phyloP scores from a whole-genome alignment of 2,888 invertebrate species.

The Oligia latruncula region DNA sequence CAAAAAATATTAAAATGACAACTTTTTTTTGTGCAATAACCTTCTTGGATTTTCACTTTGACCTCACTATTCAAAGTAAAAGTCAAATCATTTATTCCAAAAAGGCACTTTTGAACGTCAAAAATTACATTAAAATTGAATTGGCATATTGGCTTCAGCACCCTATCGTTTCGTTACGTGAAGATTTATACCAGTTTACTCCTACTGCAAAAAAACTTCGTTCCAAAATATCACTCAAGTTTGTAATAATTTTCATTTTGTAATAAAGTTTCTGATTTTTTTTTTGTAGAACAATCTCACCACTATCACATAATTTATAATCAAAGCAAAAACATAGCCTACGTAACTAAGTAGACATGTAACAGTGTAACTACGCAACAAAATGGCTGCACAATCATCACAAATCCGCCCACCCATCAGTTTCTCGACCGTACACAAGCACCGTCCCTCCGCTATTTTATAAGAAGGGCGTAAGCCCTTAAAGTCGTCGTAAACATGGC shows the following conservation, averaged over 20 bases:
- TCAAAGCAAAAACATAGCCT: background rate
- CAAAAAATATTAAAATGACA: background rate
- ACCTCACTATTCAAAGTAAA: too few species aligned
- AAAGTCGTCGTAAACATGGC: constrained; percentile 69
- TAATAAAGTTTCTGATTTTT: background rate
- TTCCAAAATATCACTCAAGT: background rate
- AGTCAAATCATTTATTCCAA: too few species aligned
- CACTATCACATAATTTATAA: background rate
- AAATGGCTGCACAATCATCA: constrained; percentile 38
- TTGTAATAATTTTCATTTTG: background rate
- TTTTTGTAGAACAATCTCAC: background rate
- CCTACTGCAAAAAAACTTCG: too few species aligned
- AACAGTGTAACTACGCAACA: background rate
- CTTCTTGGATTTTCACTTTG: background rate
- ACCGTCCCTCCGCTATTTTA: constrained; percentile 56
- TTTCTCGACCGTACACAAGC: constrained; percentile 21
- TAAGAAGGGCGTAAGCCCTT: constrained; percentile 36
- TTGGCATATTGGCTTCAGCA: too few species aligned
- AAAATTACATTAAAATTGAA: too few species aligned
- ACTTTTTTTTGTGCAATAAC: background rate
- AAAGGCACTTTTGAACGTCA: too few species aligned
- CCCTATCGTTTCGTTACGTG: too few species aligned
- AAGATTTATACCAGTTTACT: too few species aligned
- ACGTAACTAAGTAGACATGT: background rate
- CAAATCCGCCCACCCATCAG: constrained; percentile 45